Conservation (phyloP, 1,140 invertebrate genomes). For the Aphelenchoides avenae region DNA sequence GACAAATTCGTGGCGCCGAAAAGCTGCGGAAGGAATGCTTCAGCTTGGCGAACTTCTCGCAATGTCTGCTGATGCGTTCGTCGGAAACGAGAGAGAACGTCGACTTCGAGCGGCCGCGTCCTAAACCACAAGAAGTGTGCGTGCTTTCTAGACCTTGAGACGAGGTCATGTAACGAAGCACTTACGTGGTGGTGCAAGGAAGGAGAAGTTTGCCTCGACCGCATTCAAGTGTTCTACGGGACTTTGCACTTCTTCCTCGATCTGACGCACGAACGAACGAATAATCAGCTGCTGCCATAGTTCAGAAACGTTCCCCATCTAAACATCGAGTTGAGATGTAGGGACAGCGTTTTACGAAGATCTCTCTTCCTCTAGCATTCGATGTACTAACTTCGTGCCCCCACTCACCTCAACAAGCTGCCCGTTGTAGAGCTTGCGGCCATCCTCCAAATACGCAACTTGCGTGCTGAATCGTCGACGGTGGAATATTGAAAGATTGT, state of each 20-base stretch:
- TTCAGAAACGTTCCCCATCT: constrained; percentile 16
- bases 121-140: too few relatives aligned
- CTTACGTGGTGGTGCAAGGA: too few relatives aligned
- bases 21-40: too few relatives aligned
- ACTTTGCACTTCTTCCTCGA: constrained; percentile 32
- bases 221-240: constrained; percentile 1
- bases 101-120: too few relatives aligned
- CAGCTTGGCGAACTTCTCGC: too few relatives aligned
- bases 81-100: too few relatives aligned
- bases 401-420: constrained; percentile 16
- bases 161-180: too few relatives aligned
- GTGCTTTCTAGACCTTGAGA: too few relatives aligned
- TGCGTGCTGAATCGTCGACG: not conserved
- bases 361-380: not conserved
- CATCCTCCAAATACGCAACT: constrained; percentile 6
- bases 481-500: not conserved
- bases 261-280: constrained; percentile 34
- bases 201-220: not conserved
- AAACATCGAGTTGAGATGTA: not conserved
- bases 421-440: constrained; percentile 26
- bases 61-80: too few relatives aligned
- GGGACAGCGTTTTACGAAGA: not conserved
- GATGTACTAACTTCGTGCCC: not conserved
- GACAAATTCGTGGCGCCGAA: too few relatives aligned
- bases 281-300: constrained; percentile 30